A percentile compares a stretch with the other conserved stretches of the same genome.
phyloP scores from a whole-genome alignment of 2,888 invertebrate genomes.

The Empis stercorea region DNA sequence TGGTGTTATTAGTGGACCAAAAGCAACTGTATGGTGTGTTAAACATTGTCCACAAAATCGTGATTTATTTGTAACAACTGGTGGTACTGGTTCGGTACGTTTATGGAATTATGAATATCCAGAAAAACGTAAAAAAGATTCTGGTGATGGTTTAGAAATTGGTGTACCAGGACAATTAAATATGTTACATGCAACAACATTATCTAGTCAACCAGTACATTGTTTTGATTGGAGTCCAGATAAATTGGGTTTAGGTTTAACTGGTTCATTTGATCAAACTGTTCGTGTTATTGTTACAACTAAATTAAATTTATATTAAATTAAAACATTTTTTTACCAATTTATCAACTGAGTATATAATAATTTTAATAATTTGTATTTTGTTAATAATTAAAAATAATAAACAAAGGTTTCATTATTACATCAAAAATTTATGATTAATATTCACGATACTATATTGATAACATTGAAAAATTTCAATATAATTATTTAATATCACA shows the following conservation, averaged over 20 bases:
- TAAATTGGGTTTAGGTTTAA: constrained; percentile 74
- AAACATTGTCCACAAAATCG: constrained; percentile 88
- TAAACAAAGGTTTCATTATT: no score
- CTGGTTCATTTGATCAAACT: constrained; percentile 85
- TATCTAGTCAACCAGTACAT: constrained; percentile 80
- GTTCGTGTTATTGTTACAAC: constrained; percentile 77
- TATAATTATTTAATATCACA: no score
- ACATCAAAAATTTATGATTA: no score
- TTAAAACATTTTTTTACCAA: no score
- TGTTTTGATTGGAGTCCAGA: constrained; percentile 87
- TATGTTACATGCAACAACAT: constrained; percentile 63
- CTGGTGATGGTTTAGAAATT: constrained; percentile 53
- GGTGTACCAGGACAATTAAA: constrained; percentile 67
- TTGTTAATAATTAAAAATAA: no score
- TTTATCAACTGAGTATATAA: no score
- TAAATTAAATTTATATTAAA: constrained; percentile 51
- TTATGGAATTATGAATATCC: constrained; percentile 97
- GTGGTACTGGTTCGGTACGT: constrained; percentile 79
- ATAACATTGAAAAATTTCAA: no score
- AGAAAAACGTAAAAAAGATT: constrained; percentile 51
- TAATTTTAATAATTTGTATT: no score
- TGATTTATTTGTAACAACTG: constrained; percentile 81
- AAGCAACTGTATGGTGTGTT: constrained; percentile 80
- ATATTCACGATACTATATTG: no score
- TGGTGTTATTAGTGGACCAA: constrained; percentile 44